A percentile compares a stretch with the other conserved stretches of the same genome.
These are phyloP conservation scores for Cyclargus thomasi DNA, from an alignment of 1,140 invertebrate genomes.

Conservation along the genomic window DNA sequence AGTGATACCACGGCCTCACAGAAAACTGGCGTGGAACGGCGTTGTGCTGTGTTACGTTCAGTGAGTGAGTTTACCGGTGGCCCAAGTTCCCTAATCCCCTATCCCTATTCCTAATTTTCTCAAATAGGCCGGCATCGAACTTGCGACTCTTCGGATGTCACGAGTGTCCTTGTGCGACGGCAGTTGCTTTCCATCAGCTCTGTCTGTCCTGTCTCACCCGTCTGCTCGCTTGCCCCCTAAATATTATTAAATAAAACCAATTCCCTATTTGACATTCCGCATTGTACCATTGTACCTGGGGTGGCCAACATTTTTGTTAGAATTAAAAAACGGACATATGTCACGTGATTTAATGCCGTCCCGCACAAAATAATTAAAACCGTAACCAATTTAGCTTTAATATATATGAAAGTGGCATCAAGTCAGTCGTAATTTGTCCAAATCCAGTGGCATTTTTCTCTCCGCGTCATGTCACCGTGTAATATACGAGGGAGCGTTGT, in stretches of 20 bases:
- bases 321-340: background rate
- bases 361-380: background rate
- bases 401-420: constrained; percentile 19
- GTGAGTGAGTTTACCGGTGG: no score
- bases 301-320: background rate
- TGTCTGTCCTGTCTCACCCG: no score
- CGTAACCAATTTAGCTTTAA: constrained; percentile 6
- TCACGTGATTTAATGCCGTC: background rate
- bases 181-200: no score
- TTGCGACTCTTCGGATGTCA: no score
- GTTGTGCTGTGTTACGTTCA: no score
- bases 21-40: no score
- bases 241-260: background rate
- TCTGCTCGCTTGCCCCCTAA: no score
- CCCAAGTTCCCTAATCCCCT: no score
- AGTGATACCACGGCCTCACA: no score
- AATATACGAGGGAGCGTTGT: constrained; percentile 66
- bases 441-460: constrained; percentile 67
- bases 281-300: background rate
- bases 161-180: no score
- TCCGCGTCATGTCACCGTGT: constrained; percentile 57
- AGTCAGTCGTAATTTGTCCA: constrained; percentile 56
- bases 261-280: background rate
- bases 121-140: no score
- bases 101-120: no score